Evolutionary conservation across 2,888 invertebrate species (phyloP), one percentile per base, ranked within the genome.

Genomic region (Drosophila melanocephala): DNA sequence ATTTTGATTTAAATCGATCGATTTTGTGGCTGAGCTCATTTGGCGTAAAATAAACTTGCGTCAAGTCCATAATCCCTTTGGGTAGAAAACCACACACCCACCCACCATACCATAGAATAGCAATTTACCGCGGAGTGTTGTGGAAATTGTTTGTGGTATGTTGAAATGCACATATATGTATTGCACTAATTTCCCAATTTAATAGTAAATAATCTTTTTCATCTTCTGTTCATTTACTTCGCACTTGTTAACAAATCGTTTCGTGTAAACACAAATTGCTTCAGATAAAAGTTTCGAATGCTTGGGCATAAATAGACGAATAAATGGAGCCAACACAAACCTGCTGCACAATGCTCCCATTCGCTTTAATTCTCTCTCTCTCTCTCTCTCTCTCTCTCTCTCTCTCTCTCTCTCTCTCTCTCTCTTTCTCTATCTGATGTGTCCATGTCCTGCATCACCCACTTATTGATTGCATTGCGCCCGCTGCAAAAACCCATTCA

Each of bases 21-120:
- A 90, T 91, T 89, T 81, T 91, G 88, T 77, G 88, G 88, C 76
- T 79, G 83, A 86, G 84, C 90, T 88, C 89, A 91, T 91, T 87
- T 89, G 72, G 89, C 85, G 89, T 89, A 89, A 87, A 87, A 87
- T 90, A 88, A 86, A 87, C 90, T 90, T 85, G 83, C 82, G 75
- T 72, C 85, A 71, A 89, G 89, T 87, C 89, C 90, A 87, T 87
- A 87, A 90, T 87, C 89, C 89, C 84, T 84, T 89, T 80, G 52
- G 52, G 57, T 22, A 44, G 33, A 42, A 33, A 28, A 51, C 35
- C 60, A 50, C 12, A 28, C 53, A 47, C 56, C 33, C 55, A 56
- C 26, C 19, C 35, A 56, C 19, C 19, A 26, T 10, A 19, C 26
- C 26, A 55, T 5, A 22, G 37, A n/a, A 37, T 12, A 51, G 63